Evolutionary conservation across 2,113 vertebrate genomes (phyloP), one percentile per base, ranked within the genome.

Genomic region (Mohoua ochrocephala): DNA sequence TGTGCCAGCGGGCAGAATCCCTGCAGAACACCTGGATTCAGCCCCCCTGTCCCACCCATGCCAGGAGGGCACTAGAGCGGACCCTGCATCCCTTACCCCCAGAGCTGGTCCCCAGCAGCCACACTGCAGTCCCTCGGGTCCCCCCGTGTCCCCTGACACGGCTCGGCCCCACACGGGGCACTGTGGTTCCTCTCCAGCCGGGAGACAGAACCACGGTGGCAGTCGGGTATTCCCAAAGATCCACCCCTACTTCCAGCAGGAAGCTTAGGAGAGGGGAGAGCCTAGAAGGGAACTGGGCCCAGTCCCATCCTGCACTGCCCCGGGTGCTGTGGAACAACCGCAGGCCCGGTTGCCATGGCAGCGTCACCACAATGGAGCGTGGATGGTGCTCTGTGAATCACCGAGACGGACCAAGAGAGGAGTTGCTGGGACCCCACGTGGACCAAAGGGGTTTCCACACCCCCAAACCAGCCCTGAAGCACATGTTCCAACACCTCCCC

Each of bases 141-240:
- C 11, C 57, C 11, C 42, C 7, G 11, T 28, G 7, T 9, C 50
- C 52, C 39, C 33, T 3, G 1, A 3, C 1, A 5, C 60, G 41
- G 60, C 78, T 63, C 21, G 11, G 60, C 61, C 61, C 19, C 2
- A 35, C 13, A 2, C 65, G 23, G 35, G 30, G 13, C 26, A 6
- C 78, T 6, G 37, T 0, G 0, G 52, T 6, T 86, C 49, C 67
- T 70, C 78, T 60, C 67, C 65, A 73, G 44, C 5, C 44, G 31
- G 54, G 27, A 42, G 4, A 16, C 1, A 11, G 35, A 41, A 79
- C 15, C 1, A 0, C 3, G 0, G 31, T 2, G 5, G 13, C 23
- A 28, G 7, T 5, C 0, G 0, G 9, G 1, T 53, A 6, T 56
- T 68, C 44, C 75, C 22, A 3, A 63, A 63, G 39, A 85, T 30